A percentile compares a stretch with the other conserved stretches of the same genome.
phyloP scores from a whole-genome alignment of 2,113 vertebrate genomes.

The Gambusia holbrooki region DNA sequence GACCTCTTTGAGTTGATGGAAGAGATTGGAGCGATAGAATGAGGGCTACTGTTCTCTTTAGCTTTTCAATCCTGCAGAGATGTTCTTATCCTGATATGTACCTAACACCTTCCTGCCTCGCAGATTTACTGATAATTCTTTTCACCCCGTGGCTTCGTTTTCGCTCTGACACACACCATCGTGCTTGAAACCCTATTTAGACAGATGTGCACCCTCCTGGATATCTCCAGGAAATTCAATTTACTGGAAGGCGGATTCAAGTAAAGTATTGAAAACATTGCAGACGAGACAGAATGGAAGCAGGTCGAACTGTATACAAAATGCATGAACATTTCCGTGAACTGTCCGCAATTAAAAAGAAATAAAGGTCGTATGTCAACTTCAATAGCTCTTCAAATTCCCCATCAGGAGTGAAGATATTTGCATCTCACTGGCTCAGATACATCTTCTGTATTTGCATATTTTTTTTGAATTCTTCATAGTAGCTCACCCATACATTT shows the following conservation, averaged over 20 bases:
- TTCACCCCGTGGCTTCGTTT: background rate
- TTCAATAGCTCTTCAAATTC: background rate
- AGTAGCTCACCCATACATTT: constrained; percentile 20
- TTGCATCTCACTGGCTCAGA: background rate
- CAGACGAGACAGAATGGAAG: background rate
- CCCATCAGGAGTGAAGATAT: too few species aligned
- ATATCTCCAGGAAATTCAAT: background rate
- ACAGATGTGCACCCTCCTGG: background rate
- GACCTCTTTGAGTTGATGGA: too few species aligned
- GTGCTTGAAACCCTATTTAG: background rate
- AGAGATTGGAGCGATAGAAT: background rate
- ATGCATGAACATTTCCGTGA: background rate
- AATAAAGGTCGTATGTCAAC: background rate
- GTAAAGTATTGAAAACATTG: background rate
- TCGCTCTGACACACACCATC: background rate
- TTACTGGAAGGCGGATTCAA: background rate
- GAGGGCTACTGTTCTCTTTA: background rate
- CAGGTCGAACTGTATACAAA: background rate
- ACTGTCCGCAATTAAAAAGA: background rate
- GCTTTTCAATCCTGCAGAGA: background rate
- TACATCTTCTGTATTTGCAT: constrained; percentile 36
- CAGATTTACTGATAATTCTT: background rate
- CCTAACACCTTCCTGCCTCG: background rate
- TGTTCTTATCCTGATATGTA: background rate
- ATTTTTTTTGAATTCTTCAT: constrained; percentile 30